Evolutionary conservation across 2,113 vertebrate species (phyloP).

Genomic region (Gallinago media): DNA sequence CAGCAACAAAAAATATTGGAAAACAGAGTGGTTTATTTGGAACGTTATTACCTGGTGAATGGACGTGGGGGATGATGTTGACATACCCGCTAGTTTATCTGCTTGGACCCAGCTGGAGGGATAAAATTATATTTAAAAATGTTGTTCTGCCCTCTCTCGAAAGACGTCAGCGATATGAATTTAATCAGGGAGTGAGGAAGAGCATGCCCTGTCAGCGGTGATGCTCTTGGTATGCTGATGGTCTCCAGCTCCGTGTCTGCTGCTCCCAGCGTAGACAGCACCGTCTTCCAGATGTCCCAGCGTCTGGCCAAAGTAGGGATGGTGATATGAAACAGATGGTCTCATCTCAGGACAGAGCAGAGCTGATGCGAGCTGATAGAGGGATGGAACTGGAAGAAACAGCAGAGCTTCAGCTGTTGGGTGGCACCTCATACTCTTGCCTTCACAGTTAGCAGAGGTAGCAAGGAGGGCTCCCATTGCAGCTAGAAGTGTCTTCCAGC

Average conservation of each 20-base stretch:
- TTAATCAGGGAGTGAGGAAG: constrained; percentile 23
- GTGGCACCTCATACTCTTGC: neutral
- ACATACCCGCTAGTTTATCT: neutral
- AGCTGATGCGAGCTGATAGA: neutral
- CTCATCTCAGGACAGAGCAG: neutral
- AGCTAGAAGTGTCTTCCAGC: neutral
- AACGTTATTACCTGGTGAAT: neutral
- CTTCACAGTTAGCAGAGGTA: neutral
- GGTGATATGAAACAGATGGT: constrained; percentile 47
- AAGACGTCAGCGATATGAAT: neutral
- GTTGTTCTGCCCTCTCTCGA: neutral
- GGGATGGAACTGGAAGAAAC: neutral
- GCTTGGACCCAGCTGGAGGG: neutral
- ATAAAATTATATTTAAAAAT: neutral
- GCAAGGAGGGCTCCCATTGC: neutral
- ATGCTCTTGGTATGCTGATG: constrained; percentile 46
- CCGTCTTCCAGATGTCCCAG: constrained; percentile 53
- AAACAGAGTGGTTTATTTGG: neutral
- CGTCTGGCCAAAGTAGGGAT: constrained; percentile 39
- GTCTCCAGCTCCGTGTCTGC: constrained; percentile 50
- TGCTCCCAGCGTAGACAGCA: neutral
- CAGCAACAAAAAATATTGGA: neutral
- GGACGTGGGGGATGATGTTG: neutral
- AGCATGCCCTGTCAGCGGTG: constrained; percentile 34
- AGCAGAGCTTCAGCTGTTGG: neutral